Percentiles rank a stretch among this genome's conserved stretches.
These are phyloP conservation scores for Cassiopea andromeda DNA, from an alignment of 30 jellyfish, hydroid and myxozoan species.

Conservation along the genomic window DNA sequence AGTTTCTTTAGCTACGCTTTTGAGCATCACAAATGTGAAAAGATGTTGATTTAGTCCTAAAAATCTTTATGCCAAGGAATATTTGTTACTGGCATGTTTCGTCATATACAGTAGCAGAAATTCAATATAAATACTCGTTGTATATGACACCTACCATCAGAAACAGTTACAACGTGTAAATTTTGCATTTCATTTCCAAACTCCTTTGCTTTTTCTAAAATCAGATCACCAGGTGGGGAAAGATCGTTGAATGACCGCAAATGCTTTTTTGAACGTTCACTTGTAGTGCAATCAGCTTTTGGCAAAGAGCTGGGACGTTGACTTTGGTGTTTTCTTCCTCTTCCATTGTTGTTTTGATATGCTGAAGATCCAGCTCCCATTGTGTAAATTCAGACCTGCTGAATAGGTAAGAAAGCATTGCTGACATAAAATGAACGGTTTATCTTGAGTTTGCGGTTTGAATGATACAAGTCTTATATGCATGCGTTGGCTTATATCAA, in stretches of 20 bases:
- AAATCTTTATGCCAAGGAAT: too few species aligned
- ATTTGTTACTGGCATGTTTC: too few species aligned
- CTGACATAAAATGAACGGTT: too few species aligned
- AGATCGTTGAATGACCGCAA: background rate
- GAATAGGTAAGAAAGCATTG: too few species aligned
- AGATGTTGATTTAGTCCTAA: too few species aligned
- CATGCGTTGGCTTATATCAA: too few species aligned
- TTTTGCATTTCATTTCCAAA: slow-evolving; percentile 8
- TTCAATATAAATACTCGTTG: background rate
- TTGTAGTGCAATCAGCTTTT: background rate
- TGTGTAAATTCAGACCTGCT: background rate
- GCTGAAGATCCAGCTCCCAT: slow-evolving; percentile 7
- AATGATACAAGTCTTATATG: too few species aligned
- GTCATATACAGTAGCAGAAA: too few species aligned
- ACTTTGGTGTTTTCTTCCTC: background rate
- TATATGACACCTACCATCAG: slow-evolving; percentile 11
- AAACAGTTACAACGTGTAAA: background rate
- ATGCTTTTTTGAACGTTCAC: background rate
- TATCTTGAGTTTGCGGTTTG: too few species aligned
- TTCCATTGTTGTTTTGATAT: background rate
- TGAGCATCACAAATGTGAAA: too few species aligned
- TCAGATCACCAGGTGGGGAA: slow-evolving; percentile 4
- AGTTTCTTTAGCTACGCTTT: too few species aligned
- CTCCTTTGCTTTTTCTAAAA: slow-evolving; percentile 22
- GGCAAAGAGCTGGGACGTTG: background rate